Conservation (phyloP, 2,888 invertebrate genomes). For the Drosophila leonis region DNA sequence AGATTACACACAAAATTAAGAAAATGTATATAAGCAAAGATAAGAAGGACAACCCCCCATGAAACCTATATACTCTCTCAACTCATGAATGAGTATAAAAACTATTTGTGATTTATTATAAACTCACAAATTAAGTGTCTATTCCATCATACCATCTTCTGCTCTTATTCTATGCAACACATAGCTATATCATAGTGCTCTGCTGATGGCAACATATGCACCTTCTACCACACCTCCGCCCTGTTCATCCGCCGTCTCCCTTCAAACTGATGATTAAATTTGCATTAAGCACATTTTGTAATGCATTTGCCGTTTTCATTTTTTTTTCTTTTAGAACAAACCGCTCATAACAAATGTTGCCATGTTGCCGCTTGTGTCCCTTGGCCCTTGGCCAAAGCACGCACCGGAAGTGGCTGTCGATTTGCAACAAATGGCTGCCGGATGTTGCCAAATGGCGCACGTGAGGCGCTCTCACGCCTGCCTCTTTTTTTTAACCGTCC, state of each 20-base stretch:
- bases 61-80: not conserved
- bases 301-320: slow-evolving; percentile 23
- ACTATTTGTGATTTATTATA: not conserved
- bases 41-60: too few species aligned
- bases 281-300: slow-evolving; percentile 49
- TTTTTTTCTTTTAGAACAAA: slow-evolving; percentile 44
- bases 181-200: not conserved
- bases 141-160: not conserved
- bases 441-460: slow-evolving; percentile 78
- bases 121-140: not conserved
- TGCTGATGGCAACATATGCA: not conserved
- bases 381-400: slow-evolving; percentile 2
- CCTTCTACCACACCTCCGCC: too few species aligned
- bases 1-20: too few species aligned
- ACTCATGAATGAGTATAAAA: not conserved
- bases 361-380: slow-evolving; percentile 1
- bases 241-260: too few species aligned
- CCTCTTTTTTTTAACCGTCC: slow-evolving; percentile 37
- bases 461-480: slow-evolving; percentile 31
- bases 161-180: not conserved
- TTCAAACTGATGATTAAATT: slow-evolving; percentile 53
- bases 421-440: slow-evolving; percentile 79
- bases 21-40: too few species aligned
- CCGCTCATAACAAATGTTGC: slow-evolving; percentile 57
- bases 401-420: slow-evolving; percentile 78